Evolutionary conservation across 2,888 invertebrate genomes (phyloP).

Genomic region (Galeopsomyia nigrocyanea): DNA sequence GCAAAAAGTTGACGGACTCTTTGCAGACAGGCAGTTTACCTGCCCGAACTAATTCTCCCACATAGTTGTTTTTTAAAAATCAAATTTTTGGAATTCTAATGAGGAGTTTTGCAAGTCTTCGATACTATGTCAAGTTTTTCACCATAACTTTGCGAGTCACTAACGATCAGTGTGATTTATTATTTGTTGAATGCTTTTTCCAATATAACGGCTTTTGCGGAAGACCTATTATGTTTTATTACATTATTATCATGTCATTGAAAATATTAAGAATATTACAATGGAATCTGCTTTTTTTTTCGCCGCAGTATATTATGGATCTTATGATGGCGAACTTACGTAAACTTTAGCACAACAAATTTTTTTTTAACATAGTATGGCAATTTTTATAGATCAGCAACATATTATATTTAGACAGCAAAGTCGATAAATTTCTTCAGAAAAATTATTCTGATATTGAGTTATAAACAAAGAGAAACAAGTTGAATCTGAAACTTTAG

Average conservation of each 20-base stretch:
- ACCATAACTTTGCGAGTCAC: neutral
- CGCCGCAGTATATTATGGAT: no score
- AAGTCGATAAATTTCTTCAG: no score
- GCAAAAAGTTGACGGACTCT: slow-evolving; percentile 16
- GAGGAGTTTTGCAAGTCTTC: slow-evolving; percentile 26
- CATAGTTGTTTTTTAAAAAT: slow-evolving; percentile 13
- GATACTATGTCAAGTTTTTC: neutral
- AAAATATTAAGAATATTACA: neutral
- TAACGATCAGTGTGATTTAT: slow-evolving; percentile 7
- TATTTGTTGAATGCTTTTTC: neutral
- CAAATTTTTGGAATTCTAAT: slow-evolving; percentile 32
- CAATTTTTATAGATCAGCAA: no score
- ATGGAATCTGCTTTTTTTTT: no score
- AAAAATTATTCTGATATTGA: no score
- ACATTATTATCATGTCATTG: slow-evolving; percentile 17
- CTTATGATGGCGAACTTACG: no score
- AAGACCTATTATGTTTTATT: slow-evolving; percentile 11
- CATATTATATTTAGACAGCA: no score
- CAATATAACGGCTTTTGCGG: slow-evolving; percentile 10
- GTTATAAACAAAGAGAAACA: no score
- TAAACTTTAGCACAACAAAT: no score
- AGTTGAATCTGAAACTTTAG: no score
- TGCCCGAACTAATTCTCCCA: slow-evolving; percentile 7
- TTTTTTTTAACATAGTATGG: no score
- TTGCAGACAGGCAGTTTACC: neutral